Evolutionary conservation across 2,113 vertebrate genomes (phyloP).

Genomic region (Rutilus rutilus): DNA sequence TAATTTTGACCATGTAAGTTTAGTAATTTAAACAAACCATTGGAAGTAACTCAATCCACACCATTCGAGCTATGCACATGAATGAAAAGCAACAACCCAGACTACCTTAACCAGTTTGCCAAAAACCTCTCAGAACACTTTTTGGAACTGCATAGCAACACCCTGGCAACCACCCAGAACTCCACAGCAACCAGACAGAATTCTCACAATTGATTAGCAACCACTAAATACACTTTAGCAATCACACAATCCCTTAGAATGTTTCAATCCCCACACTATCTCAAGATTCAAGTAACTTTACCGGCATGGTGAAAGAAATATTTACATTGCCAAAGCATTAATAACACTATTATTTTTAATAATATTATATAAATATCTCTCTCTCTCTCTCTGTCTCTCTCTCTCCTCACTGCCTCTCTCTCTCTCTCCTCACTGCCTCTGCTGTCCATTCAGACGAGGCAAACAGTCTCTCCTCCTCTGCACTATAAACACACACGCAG

Average conservation of each 20-base stretch:
- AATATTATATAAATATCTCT: not conserved
- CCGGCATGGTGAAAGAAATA: no score
- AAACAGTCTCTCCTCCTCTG: constrained; percentile 1
- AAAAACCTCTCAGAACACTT: no score
- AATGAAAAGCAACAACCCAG: not conserved
- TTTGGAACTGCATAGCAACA: no score
- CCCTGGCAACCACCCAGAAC: no score
- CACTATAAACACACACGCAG: constrained; percentile 29
- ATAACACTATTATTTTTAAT: no score
- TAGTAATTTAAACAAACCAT: not conserved
- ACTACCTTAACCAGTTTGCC: not conserved
- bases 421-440: not conserved
- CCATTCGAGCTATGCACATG: not conserved
- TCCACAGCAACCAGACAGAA: no score
- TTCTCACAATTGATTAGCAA: no score
- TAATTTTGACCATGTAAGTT: not conserved
- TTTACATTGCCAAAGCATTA: no score
- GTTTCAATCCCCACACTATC: no score
- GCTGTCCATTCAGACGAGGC: not conserved
- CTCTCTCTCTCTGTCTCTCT: not conserved
- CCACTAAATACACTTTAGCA: no score
- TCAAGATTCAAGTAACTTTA: no score
- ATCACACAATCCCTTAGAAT: no score
- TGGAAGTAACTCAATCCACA: not conserved
- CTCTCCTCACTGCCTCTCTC: not conserved